phyloP scores from a whole-genome alignment of 2,797 vertebrate species.

The Allenopithecus nigroviridis region DNA sequence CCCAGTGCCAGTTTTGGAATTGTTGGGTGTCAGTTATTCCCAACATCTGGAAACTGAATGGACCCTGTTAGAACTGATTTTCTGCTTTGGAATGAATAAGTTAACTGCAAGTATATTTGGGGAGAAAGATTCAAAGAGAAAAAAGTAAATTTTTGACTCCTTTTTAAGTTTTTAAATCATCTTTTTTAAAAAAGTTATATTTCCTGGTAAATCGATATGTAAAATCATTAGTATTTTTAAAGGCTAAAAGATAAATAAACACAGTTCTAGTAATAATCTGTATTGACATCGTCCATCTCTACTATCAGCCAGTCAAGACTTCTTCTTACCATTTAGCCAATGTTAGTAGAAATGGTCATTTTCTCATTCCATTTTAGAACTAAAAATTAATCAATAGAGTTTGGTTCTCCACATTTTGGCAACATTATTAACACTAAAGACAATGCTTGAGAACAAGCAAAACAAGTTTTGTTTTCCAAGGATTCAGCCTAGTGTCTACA shows the following conservation, averaged over 20 bases:
- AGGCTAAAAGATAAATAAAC: background rate
- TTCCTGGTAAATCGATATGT: background rate
- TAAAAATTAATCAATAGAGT: background rate
- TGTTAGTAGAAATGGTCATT: background rate
- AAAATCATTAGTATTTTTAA: constrained; percentile 14
- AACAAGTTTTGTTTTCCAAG: background rate
- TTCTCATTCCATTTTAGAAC: background rate
- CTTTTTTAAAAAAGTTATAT: background rate
- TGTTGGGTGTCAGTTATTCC: background rate
- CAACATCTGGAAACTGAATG: background rate
- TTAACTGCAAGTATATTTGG: background rate
- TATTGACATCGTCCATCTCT: background rate
- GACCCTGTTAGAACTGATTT: background rate
- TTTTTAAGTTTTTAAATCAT: background rate
- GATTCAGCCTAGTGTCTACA: background rate
- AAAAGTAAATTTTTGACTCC: background rate
- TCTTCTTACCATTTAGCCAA: background rate
- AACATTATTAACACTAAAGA: background rate
- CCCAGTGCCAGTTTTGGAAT: background rate
- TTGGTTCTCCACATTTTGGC: background rate
- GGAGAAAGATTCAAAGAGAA: background rate
- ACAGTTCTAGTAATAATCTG: background rate
- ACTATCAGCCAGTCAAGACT: background rate
- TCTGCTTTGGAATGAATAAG: background rate
- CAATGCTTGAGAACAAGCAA: background rate